These are phyloP conservation scores for Loriculus beryllinus DNA, from an alignment of 2,797 vertebrate genomes.

Conservation along the genomic window DNA sequence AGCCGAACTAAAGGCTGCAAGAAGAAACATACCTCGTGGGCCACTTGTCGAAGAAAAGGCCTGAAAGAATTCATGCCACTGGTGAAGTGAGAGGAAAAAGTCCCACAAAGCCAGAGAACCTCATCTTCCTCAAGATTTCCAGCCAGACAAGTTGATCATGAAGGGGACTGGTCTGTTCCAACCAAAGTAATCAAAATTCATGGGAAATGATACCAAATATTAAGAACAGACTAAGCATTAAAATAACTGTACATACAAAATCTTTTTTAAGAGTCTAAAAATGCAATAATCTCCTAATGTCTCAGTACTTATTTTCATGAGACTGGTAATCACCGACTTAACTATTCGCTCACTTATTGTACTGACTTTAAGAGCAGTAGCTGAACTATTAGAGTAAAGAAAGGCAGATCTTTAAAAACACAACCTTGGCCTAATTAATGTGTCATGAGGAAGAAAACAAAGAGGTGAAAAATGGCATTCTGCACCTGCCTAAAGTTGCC, in stretches of 20 bases:
- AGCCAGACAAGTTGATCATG: neutral
- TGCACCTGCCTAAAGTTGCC: neutral
- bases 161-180: neutral
- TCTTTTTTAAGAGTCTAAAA: neutral
- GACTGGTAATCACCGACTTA: neutral
- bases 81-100: neutral
- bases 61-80: neutral
- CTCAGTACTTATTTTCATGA: neutral
- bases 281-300: neutral
- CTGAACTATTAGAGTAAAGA: neutral
- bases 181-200: neutral
- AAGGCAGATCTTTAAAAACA: neutral
- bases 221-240: neutral
- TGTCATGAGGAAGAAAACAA: neutral
- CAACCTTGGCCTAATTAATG: neutral
- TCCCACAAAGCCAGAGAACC: neutral
- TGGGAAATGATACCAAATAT: neutral
- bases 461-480: neutral
- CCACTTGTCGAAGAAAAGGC: neutral
- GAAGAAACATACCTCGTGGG: neutral
- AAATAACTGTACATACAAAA: neutral
- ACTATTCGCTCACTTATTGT: neutral
- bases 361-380: neutral
- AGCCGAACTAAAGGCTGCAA: neutral
- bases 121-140: neutral